phyloP scores from a whole-genome alignment of 2,797 vertebrate genomes.

The Apogon hyalosoma region DNA sequence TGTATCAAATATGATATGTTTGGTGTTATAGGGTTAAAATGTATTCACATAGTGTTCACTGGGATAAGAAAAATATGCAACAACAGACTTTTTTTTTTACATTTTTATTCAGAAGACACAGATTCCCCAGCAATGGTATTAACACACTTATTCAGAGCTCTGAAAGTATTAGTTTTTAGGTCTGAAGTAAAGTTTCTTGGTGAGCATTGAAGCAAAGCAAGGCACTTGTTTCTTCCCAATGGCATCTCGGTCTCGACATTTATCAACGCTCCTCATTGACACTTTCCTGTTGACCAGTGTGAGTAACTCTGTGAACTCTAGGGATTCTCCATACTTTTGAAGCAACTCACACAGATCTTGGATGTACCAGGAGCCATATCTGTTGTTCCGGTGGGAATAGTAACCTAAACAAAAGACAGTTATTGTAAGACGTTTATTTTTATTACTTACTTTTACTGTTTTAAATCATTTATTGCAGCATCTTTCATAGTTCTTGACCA shows the following conservation, averaged over 20 bases:
- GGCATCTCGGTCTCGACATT: conserved; percentile 66
- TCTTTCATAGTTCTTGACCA: too few species aligned
- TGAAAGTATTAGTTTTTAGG: conserved; percentile 77
- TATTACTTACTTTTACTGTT: background rate
- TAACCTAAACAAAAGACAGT: conserved; percentile 83
- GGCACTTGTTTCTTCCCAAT: conserved; percentile 97
- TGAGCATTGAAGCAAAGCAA: conserved; percentile 97
- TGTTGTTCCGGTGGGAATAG: conserved; percentile 91
- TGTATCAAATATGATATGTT: too few species aligned
- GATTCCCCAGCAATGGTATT: background rate
- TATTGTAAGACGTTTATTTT: background rate
- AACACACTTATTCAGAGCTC: background rate
- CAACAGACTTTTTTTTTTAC: too few species aligned
- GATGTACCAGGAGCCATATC: conserved; percentile 95
- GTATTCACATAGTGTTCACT: too few species aligned
- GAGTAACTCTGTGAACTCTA: conserved; percentile 94
- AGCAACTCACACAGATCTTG: conserved; percentile 92
- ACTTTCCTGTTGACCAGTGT: conserved; percentile 95
- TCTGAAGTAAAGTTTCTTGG: conserved; percentile 92
- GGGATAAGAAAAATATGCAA: too few species aligned
- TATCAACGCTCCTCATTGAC: conserved; percentile 85
- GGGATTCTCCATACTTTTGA: conserved; percentile 76
- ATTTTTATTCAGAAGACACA: too few species aligned
- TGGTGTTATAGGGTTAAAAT: too few species aligned
- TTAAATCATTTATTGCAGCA: too few species aligned